These are phyloP conservation scores for Emydoidea blandingii DNA, from an alignment of 2,797 vertebrate genomes.

Conservation along the genomic window DNA sequence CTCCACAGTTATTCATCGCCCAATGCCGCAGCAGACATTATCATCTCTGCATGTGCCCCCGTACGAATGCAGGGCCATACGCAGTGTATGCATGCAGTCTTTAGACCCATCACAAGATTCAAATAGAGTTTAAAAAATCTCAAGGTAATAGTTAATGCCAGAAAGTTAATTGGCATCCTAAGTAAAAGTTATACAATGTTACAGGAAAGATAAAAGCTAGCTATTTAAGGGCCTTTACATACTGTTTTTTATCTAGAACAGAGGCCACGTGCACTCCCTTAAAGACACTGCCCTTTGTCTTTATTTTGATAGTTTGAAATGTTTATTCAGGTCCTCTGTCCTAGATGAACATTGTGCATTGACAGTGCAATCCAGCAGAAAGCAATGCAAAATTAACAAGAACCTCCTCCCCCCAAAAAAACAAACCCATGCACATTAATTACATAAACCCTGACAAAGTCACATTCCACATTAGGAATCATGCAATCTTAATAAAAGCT, in stretches of 20 bases:
- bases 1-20: not conserved
- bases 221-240: slow-evolving; percentile 48
- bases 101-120: not conserved
- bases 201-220: slow-evolving; percentile 55
- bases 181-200: not conserved
- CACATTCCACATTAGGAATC: not conserved
- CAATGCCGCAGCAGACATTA: not conserved
- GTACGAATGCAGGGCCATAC: not conserved
- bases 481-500: not conserved
- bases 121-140: slow-evolving; percentile 27
- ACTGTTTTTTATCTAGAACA: slow-evolving; percentile 53
- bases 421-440: not conserved
- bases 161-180: slow-evolving; percentile 32
- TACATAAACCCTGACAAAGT: slow-evolving; percentile 10
- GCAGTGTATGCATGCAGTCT: not conserved
- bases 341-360: slow-evolving; percentile 27
- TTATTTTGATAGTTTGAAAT: not conserved
- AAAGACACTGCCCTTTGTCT: slow-evolving; percentile 55
- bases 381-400: slow-evolving; percentile 26
- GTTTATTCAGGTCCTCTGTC: slow-evolving; percentile 30
- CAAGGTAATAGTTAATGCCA: slow-evolving; percentile 13
- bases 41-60: not conserved
- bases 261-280: slow-evolving; percentile 24
- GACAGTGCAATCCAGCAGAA: not conserved
- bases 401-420: not conserved